Evolutionary conservation across 2,113 vertebrate genomes (phyloP).

Genomic region (Halichoeres trimaculatus): DNA sequence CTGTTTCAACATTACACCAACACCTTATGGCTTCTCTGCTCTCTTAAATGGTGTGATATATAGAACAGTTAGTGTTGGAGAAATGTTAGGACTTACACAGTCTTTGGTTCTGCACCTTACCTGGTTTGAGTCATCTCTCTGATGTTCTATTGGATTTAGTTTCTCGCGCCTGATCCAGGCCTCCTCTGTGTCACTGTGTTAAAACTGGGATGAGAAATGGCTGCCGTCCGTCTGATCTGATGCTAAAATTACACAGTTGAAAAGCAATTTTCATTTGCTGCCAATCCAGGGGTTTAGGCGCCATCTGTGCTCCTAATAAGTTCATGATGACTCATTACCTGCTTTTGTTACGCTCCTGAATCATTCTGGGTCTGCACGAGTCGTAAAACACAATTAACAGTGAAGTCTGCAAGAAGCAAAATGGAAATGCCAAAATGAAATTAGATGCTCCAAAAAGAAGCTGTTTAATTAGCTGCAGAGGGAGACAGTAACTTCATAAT

Average conservation of each 20-base stretch:
- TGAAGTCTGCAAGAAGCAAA: background rate
- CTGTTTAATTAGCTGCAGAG: too few species aligned
- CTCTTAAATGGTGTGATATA: background rate
- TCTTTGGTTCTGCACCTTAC: background rate
- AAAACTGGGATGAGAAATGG: background rate
- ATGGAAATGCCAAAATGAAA: background rate
- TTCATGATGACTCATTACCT: slow-evolving; percentile 58
- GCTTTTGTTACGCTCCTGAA: slow-evolving; percentile 32
- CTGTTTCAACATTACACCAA: background rate
- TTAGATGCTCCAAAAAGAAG: background rate
- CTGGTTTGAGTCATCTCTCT: slow-evolving; percentile 9
- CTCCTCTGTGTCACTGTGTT: background rate
- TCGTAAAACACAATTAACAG: slow-evolving; percentile 8
- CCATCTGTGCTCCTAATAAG: slow-evolving; percentile 55
- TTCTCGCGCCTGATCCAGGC: background rate
- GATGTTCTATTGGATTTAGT: slow-evolving; percentile 9
- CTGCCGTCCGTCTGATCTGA: slow-evolving; percentile 16
- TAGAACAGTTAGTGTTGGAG: background rate
- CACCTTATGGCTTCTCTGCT: background rate
- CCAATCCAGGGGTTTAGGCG: slow-evolving; percentile 40
- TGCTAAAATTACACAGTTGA: slow-evolving; percentile 50
- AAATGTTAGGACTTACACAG: background rate
- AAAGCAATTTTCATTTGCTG: slow-evolving; percentile 54
- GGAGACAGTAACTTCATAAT: too few species aligned
- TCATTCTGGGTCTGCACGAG: slow-evolving; percentile 11